Conservation (phyloP, 2,113 vertebrate genomes). For the Notechis scutatus region DNA sequence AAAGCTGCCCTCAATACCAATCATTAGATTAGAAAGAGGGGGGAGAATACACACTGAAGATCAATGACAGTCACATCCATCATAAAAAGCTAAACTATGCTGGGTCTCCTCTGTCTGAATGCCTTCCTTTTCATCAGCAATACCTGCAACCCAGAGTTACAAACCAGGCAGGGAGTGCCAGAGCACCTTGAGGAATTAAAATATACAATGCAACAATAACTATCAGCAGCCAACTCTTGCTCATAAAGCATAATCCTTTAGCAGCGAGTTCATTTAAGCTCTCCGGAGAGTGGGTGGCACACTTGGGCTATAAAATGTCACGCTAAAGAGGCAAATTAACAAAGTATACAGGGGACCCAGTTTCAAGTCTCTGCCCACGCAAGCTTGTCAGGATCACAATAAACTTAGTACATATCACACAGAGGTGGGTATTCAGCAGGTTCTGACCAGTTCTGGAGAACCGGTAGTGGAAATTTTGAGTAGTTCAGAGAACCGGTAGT, state of each 20-base stretch:
- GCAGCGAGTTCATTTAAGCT: no score
- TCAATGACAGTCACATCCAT: not conserved
- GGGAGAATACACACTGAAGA: no score
- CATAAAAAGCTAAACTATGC: not conserved
- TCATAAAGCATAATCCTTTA: not conserved
- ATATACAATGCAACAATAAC: not conserved
- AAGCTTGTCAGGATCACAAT: not conserved
- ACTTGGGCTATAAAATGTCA: not conserved
- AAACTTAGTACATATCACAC: not conserved
- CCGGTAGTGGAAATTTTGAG: no score
- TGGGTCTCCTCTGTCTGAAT: not conserved
- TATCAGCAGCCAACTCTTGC: not conserved
- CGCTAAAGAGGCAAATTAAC: not conserved
- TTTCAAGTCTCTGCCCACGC: not conserved
- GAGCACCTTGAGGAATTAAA: not conserved
- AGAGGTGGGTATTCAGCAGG: no score
- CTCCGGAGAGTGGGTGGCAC: no score
- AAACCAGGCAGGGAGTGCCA: not conserved
- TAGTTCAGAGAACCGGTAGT: no score
- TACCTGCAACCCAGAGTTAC: not conserved
- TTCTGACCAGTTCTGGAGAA: no score
- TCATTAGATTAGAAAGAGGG: not conserved
- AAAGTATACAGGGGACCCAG: not conserved
- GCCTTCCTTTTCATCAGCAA: not conserved
- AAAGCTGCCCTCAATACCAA: not conserved